Evolutionary conservation across 2,888 invertebrate genomes (phyloP), one percentile per base, ranked within the genome.

Genomic region (Leistus spinibarbis): DNA sequence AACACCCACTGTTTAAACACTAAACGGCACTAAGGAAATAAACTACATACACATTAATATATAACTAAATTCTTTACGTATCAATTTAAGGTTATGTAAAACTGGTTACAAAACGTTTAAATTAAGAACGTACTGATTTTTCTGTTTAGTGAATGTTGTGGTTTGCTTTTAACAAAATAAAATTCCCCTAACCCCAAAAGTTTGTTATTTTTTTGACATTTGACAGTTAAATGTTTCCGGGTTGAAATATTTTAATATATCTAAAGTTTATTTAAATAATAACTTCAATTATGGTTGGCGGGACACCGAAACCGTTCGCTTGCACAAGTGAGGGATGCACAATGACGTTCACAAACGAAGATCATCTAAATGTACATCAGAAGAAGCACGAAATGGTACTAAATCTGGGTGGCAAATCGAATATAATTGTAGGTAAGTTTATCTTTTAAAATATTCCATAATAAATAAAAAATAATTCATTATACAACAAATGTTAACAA

Each of bases 311-410:
- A 83, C 93, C 93, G 0, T 94, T 94, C 82, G 90, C 90, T 0
- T 94, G 94, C 82, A 86, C 88, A 7, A 87, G 90, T 54, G 87
- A 88, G 2, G 92, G 91, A 62, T 95, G 94, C 83, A 90, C 90
- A 17, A 92, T 92, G 92, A 91, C 91, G 62, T 95, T 95, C 81
- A 90, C 91, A 0, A 94, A 93, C 83, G 94, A 94, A 82, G 95
- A 95, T 81, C 93, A 94, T 80, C 86, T 95, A 27, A 90, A 90
- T 57, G 92, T 94, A 0, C 95, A 95, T 81, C 91, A 90, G 76
- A 93, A 92, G 82, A 94, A 94, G 82, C 95, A 95, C 82, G 94
- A 94, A 78, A 93, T 96, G 93, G 90, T 91, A n/a, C 84, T 96
- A 72, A 92, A 93, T 80, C 86, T 96, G 22, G 88, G 88, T 73